These are phyloP conservation scores for Lepidotrigona ventralis DNA, from an alignment of 1,140 invertebrate genomes.

Conservation along the genomic window DNA sequence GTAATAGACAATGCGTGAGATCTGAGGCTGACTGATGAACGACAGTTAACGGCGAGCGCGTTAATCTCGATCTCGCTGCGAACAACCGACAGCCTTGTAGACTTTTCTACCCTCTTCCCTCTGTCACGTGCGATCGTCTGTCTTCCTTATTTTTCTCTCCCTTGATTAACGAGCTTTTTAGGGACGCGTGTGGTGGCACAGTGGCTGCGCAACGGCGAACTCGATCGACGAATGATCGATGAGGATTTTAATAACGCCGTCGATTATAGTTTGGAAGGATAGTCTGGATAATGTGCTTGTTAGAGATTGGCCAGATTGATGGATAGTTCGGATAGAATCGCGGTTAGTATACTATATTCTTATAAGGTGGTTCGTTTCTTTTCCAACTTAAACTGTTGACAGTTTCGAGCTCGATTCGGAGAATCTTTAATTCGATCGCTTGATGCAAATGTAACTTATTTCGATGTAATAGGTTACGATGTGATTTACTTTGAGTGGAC, in stretches of 20 bases:
- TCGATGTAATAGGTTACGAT: no score
- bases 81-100: not conserved
- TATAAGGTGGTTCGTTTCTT: no score
- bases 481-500: no score
- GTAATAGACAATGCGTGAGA: slow-evolving; percentile 37
- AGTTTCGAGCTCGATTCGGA: no score
- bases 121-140: slow-evolving; percentile 17
- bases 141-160: not conserved
- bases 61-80: slow-evolving; percentile 18
- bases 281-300: not conserved
- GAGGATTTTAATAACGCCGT: slow-evolving; percentile 27
- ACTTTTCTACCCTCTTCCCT: slow-evolving; percentile 15
- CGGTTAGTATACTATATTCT: no score
- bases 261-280: not conserved
- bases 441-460: no score
- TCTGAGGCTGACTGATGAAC: slow-evolving; percentile 41
- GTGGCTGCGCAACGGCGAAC: not conserved
- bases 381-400: no score
- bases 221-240: slow-evolving; percentile 38
- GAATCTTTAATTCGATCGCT: no score
- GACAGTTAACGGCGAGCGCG: not conserved
- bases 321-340: no score
- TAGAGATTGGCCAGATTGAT: not conserved
- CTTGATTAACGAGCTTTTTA: slow-evolving; percentile 53
- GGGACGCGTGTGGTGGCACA: not conserved